Evolutionary conservation across 2,888 invertebrate species (phyloP).

Genomic region (Erebia epiphron): DNA sequence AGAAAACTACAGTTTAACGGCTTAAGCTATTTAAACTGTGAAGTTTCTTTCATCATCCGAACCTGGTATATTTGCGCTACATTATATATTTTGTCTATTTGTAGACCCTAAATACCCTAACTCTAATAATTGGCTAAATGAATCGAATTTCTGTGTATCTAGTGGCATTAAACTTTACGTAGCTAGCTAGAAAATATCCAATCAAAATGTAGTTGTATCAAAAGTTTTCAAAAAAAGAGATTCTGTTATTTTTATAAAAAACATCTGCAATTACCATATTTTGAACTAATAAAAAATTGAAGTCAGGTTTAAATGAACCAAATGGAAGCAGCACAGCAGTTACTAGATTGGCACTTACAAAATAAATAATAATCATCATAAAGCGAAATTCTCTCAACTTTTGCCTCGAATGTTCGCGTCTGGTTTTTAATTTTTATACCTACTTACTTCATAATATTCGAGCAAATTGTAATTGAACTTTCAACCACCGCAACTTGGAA

Average conservation of each 20-base stretch:
- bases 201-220: no score
- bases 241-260: no score
- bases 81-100: slow-evolving; percentile 5
- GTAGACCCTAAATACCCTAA: background rate
- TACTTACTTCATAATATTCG: background rate
- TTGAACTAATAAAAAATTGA: background rate
- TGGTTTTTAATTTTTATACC: background rate
- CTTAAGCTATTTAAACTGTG: no score
- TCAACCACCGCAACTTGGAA: background rate
- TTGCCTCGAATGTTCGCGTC: background rate
- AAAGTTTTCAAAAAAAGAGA: no score
- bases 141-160: no score
- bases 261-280: background rate
- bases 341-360: background rate
- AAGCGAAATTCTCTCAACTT: background rate
- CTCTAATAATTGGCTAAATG: background rate
- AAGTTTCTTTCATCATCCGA: slow-evolving; percentile 10
- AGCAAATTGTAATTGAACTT: slow-evolving; percentile 2
- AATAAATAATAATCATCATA: slow-evolving; percentile 1
- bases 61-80: background rate
- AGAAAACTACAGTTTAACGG: slow-evolving; percentile 9
- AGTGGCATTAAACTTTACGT: no score
- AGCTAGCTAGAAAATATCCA: no score
- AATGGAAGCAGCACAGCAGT: background rate
- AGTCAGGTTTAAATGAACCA: background rate